phyloP scores from a whole-genome alignment of 2,888 invertebrate species.

The Mantis religiosa region DNA sequence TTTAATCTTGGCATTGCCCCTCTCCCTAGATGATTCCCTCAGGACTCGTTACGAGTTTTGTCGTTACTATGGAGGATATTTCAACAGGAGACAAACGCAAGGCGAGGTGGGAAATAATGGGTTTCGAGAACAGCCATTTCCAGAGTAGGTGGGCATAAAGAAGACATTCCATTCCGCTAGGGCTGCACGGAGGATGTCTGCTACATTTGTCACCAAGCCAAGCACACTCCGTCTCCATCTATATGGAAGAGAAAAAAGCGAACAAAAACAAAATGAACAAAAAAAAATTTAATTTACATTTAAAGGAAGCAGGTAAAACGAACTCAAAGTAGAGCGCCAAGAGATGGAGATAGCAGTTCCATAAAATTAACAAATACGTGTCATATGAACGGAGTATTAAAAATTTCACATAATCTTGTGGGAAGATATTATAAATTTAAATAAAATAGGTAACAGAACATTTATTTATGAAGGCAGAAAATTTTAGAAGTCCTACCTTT shows the following conservation, averaged over 20 bases:
- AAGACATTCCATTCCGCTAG: constrained; percentile 18
- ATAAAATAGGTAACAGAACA: no score
- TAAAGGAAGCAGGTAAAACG: not conserved
- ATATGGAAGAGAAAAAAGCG: not conserved
- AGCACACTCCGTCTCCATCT: not conserved
- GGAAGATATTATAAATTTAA: no score
- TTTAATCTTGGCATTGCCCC: constrained; percentile 18
- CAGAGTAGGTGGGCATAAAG: constrained; percentile 24
- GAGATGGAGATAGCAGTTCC: no score
- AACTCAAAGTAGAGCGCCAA: not conserved
- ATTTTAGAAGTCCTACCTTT: no score
- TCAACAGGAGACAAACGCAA: constrained; percentile 8
- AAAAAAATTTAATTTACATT: not conserved
- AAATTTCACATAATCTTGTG: no score
- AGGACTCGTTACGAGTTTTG: constrained; percentile 27
- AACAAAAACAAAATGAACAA: not conserved
- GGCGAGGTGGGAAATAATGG: constrained; percentile 25
- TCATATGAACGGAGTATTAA: no score
- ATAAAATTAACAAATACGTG: no score
- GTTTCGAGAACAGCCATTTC: constrained; percentile 12
- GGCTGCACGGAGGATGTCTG: not conserved
- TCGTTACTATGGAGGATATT: constrained; percentile 15
- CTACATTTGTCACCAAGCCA: constrained; percentile 22
- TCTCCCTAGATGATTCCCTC: constrained; percentile 23
- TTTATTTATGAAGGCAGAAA: no score